These are phyloP conservation scores for Lepidurus arcticus DNA, from an alignment of 1,140 invertebrate species.

Conservation along the genomic window DNA sequence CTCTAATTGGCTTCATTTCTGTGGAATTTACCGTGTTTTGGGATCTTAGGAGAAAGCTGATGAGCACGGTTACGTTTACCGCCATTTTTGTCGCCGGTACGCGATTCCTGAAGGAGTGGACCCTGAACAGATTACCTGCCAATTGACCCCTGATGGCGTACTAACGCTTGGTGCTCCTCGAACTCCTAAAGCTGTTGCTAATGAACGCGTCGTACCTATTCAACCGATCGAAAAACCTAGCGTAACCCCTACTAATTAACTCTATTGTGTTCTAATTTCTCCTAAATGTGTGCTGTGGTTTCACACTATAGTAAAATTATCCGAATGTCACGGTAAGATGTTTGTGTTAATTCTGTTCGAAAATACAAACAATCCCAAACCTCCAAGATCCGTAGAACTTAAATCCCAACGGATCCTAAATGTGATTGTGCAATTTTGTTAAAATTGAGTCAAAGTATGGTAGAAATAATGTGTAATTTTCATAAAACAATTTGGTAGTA, in stretches of 20 bases:
- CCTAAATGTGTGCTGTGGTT: too few species aligned
- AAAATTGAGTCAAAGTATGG: too few species aligned
- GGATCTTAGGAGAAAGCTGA: background rate
- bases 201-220: slow-evolving; percentile 27
- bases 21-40: background rate
- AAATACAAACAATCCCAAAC: too few species aligned
- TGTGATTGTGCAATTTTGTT: too few species aligned
- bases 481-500: too few species aligned
- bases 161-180: slow-evolving; percentile 60
- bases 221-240: background rate
- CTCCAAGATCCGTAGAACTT: too few species aligned
- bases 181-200: background rate
- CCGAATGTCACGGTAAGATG: too few species aligned
- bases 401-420: too few species aligned
- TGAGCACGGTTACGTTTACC: slow-evolving; percentile 61
- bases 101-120: slow-evolving; percentile 56
- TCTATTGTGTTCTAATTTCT: too few species aligned
- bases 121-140: slow-evolving; percentile 57
- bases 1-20: background rate
- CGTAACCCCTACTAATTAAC: background rate
- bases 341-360: too few species aligned
- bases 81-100: slow-evolving; percentile 68
- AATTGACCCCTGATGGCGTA: slow-evolving; percentile 66
- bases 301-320: too few species aligned
- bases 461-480: too few species aligned